Conservation (phyloP, 2,113 vertebrate genomes). For the Nerophis lumbriciformis region DNA sequence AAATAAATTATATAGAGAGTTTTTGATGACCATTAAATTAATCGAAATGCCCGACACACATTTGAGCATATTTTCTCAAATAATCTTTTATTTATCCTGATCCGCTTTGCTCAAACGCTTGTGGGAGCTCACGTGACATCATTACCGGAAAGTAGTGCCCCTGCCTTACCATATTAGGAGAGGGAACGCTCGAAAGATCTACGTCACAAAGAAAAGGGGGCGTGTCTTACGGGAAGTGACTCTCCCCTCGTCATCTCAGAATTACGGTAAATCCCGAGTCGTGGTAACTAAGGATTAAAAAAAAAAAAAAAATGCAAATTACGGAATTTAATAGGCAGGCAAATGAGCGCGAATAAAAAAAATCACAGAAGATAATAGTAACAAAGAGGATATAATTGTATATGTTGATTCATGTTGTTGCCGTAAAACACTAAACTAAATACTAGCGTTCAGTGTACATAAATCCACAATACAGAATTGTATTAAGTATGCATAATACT, state of each 20-base stretch:
- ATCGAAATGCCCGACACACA: background rate
- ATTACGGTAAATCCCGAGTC: conserved; percentile 7
- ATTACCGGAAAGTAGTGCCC: conserved; percentile 58
- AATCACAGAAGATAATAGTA: too few relatives aligned
- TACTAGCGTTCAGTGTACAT: too few relatives aligned
- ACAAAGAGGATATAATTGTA: too few relatives aligned
- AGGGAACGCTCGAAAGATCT: conserved; percentile 50
- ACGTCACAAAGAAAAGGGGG: conserved; percentile 56
- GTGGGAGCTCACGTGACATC: conserved; percentile 55
- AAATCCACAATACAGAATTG: too few relatives aligned
- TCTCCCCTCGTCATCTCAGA: conserved; percentile 30
- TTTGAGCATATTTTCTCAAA: background rate
- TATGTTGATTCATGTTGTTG: too few relatives aligned
- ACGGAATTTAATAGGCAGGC: too few relatives aligned
- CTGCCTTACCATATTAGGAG: conserved; percentile 66
- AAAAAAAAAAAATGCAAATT: background rate
- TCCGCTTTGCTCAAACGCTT: conserved; percentile 26
- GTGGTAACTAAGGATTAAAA: background rate
- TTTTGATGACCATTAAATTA: background rate
- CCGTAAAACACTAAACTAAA: too few relatives aligned
- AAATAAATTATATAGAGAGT: background rate
- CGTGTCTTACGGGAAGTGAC: conserved; percentile 67
- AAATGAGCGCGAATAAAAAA: too few relatives aligned
- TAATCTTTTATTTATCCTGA: conserved; percentile 2
- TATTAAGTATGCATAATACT: too few relatives aligned